A percentile compares a stretch with the other conserved stretches of the same genome.
Conservation (phyloP, 2,888 invertebrate species). For the Acleris sparsana region DNA sequence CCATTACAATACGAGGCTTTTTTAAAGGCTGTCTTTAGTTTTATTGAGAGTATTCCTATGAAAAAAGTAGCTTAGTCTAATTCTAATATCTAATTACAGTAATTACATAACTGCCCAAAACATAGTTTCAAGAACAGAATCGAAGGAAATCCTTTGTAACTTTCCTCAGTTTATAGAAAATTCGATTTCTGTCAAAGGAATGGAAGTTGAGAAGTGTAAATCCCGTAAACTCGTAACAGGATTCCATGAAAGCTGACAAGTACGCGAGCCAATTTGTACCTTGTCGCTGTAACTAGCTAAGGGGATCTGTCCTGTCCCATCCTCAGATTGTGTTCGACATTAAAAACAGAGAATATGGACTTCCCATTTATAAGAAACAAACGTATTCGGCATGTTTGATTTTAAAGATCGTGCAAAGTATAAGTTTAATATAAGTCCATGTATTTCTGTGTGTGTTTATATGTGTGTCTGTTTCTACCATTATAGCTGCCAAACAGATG, state of each 20-base stretch:
- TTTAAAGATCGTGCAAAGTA: no score
- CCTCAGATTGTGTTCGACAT: background rate
- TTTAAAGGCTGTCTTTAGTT: no score
- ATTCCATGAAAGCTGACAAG: background rate
- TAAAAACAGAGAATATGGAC: background rate
- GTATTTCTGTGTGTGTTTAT: no score
- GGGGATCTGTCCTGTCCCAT: background rate
- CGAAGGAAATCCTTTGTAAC: background rate
- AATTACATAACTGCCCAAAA: no score
- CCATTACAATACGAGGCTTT: no score
- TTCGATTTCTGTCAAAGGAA: slow-evolving; percentile 13
- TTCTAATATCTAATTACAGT: no score
- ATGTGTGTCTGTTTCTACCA: no score
- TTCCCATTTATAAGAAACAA: background rate
- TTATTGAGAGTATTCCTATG: no score
- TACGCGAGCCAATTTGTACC: slow-evolving; percentile 20
- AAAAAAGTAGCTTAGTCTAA: no score
- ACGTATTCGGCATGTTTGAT: no score
- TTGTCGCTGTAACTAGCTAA: slow-evolving; percentile 7
- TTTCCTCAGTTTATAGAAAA: slow-evolving; percentile 3
- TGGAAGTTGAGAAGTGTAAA: background rate
- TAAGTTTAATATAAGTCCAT: no score
- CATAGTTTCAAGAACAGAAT: background rate
- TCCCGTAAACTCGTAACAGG: slow-evolving; percentile 8
- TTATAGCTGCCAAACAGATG: no score